Evolutionary conservation across 2,113 vertebrate species (phyloP).

Genomic region (Dermatemys mawii): DNA sequence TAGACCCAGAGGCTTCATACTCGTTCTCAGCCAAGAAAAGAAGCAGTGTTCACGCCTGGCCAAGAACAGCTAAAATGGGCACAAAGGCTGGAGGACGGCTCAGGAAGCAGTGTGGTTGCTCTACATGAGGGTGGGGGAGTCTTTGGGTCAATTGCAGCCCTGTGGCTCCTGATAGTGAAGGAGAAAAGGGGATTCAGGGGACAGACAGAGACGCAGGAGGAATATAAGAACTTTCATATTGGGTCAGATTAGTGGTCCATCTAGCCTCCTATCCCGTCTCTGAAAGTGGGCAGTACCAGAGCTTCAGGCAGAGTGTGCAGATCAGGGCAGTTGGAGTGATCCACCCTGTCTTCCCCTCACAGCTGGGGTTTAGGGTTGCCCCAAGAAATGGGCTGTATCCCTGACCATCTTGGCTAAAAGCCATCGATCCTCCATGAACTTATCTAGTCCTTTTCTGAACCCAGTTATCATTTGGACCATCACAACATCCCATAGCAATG

Average conservation of each 20-base stretch:
- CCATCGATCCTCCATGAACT: neutral
- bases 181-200: neutral
- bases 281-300: neutral
- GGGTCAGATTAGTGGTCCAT: neutral
- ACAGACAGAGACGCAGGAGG: neutral
- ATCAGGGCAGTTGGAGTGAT: neutral
- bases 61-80: neutral
- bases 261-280: neutral
- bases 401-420: neutral
- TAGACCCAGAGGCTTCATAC: neutral
- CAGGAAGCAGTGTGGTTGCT: neutral
- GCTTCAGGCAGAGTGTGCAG: neutral
- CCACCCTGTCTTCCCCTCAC: neutral
- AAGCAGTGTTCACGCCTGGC: neutral
- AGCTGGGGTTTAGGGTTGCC: neutral
- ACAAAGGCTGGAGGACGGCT: rapidly evolving
- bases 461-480: neutral
- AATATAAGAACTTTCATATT: neutral
- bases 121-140: neutral
- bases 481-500: neutral
- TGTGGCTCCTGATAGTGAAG: neutral
- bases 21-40: neutral
- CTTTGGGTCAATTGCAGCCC: neutral
- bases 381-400: neutral
- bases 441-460: neutral